These are phyloP conservation scores for Maconellicoccus hirsutus DNA, from an alignment of 1,140 invertebrate genomes.

Conservation along the genomic window DNA sequence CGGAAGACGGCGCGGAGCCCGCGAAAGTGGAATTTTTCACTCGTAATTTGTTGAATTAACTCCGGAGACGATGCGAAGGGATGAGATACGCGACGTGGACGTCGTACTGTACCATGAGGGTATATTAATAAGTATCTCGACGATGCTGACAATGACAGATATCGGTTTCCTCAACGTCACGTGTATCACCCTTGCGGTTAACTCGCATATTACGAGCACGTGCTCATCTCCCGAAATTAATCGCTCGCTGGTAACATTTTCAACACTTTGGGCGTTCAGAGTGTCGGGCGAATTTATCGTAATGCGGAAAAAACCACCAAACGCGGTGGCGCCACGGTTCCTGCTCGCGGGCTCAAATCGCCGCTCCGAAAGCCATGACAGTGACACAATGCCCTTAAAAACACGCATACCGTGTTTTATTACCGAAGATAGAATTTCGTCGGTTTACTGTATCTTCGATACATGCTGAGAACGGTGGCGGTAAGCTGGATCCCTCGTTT, in stretches of 20 bases:
- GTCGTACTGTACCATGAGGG: not conserved
- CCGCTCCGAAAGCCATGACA: not conserved
- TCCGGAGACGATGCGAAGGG: not conserved
- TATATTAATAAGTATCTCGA: conserved; percentile 2
- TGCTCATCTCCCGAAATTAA: not conserved
- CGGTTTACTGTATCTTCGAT: not conserved
- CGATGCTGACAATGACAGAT: conserved; percentile 7
- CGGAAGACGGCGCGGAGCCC: too few species aligned
- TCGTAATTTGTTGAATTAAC: not conserved
- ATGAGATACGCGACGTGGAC: too few species aligned
- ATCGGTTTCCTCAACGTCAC: not conserved
- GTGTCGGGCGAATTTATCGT: too few species aligned
- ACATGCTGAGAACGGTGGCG: not conserved
- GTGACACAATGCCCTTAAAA: conserved; percentile 20
- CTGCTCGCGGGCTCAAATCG: not conserved
- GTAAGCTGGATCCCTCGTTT: not conserved
- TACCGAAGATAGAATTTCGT: conserved; percentile 13
- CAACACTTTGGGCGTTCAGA: too few species aligned
- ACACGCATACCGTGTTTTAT: conserved; percentile 1
- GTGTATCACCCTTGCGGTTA: not conserved
- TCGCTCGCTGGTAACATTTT: not conserved
- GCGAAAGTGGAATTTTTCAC: not conserved
- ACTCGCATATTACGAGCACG: not conserved
- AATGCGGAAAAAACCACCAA: too few species aligned
- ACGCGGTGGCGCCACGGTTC: not conserved